Evolutionary conservation across 2,797 vertebrate genomes (phyloP).

Genomic region (Takifugu rubripes): DNA sequence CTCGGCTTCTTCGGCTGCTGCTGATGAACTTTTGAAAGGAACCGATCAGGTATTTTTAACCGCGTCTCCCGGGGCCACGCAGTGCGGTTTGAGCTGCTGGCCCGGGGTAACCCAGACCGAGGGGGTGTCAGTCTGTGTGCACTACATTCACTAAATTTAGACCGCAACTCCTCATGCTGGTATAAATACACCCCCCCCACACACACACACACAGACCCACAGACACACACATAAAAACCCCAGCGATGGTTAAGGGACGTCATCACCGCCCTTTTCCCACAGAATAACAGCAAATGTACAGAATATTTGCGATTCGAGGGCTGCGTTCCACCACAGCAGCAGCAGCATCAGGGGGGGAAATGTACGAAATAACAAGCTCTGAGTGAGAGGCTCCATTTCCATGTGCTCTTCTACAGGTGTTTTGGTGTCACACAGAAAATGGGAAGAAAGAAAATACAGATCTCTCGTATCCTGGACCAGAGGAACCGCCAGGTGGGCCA

Average conservation of each 20-base stretch:
- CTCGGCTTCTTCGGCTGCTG: slow-evolving; percentile 36
- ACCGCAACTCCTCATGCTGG: slow-evolving; percentile 59
- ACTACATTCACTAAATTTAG: slow-evolving; percentile 71
- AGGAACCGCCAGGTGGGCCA: slow-evolving; percentile 86
- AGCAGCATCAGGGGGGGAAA: too few relatives aligned
- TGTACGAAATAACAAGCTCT: not conserved
- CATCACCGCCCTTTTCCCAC: slow-evolving; percentile 56
- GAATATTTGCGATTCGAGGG: slow-evolving; percentile 1
- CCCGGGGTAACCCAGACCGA: slow-evolving; percentile 68
- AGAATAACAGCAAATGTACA: slow-evolving; percentile 27
- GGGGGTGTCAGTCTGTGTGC: slow-evolving; percentile 66
- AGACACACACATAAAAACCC: slow-evolving; percentile 2
- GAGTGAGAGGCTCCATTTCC: not conserved
- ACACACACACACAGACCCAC: too few relatives aligned
- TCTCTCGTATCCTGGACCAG: slow-evolving; percentile 92
- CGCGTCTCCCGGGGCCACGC: slow-evolving; percentile 57
- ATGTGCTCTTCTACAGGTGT: slow-evolving; percentile 31
- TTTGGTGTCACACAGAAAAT: slow-evolving; percentile 63
- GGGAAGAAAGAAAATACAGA: slow-evolving; percentile 97
- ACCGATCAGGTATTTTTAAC: slow-evolving; percentile 72
- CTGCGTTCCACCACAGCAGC: too few relatives aligned
- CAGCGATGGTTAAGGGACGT: slow-evolving; percentile 48
- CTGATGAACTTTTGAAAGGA: slow-evolving; percentile 74
- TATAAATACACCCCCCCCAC: slow-evolving; percentile 68
- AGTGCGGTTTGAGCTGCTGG: slow-evolving; percentile 45